Evolutionary conservation across 2,888 invertebrate genomes (phyloP).

Genomic region (Xestoiulus laeticollis): DNA sequence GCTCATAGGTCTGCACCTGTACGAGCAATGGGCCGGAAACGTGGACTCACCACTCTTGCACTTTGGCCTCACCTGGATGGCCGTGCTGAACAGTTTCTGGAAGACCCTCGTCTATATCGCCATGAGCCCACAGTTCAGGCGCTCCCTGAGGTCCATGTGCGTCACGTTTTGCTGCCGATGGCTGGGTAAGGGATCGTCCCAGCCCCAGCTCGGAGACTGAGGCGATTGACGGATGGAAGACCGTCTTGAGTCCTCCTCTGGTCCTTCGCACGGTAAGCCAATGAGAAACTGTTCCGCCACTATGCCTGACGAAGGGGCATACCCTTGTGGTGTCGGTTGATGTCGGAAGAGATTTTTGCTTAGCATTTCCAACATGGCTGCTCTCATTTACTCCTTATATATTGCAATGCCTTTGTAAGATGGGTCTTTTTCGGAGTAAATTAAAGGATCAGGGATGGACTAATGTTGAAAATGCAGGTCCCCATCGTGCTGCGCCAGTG

Average conservation of each 20-base stretch:
- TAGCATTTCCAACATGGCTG: too few species aligned
- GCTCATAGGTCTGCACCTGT: slow-evolving; percentile 82
- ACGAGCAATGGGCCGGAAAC: slow-evolving; percentile 67
- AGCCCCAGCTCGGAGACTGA: neutral
- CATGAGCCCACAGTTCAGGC: slow-evolving; percentile 91
- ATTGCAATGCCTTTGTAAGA: too few species aligned
- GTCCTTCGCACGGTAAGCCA: too few species aligned
- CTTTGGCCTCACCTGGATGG: slow-evolving; percentile 54
- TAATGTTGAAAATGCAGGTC: too few species aligned
- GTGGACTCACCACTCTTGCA: slow-evolving; percentile 54
- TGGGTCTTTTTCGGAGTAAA: too few species aligned
- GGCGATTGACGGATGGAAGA: neutral
- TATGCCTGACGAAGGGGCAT: neutral
- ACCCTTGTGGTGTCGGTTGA: neutral
- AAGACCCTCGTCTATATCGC: slow-evolving; percentile 90
- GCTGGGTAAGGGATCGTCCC: neutral
- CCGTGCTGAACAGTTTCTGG: slow-evolving; percentile 83
- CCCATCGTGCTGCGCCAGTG: too few species aligned
- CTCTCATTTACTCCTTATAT: too few species aligned
- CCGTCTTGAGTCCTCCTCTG: too few species aligned
- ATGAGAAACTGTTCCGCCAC: neutral
- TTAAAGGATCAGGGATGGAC: too few species aligned
- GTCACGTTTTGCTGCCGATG: slow-evolving; percentile 84
- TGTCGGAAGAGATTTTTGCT: too few species aligned
- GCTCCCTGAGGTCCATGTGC: slow-evolving; percentile 86